Conservation (phyloP, 2,888 invertebrate genomes). For the Anaspis maculata region DNA sequence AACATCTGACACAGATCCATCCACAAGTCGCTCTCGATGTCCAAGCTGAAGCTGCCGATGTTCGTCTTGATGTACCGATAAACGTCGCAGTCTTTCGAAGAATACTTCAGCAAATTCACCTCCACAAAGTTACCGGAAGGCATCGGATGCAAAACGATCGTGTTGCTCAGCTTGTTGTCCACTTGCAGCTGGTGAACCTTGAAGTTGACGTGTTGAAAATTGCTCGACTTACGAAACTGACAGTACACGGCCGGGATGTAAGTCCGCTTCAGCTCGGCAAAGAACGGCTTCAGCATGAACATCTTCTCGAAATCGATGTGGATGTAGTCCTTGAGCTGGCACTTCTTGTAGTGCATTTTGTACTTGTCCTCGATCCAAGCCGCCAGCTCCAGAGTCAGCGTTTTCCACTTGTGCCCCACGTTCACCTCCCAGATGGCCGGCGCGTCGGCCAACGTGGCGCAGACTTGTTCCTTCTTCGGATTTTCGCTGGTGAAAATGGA, state of each 20-base stretch:
- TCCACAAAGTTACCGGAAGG: constrained; percentile 50
- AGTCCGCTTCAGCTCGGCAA: constrained; percentile 64
- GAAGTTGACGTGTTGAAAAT: constrained; percentile 57
- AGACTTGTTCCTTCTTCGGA: constrained; percentile 56
- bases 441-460: constrained; percentile 57
- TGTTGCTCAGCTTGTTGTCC: constrained; percentile 51
- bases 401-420: constrained; percentile 72
- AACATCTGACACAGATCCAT: constrained; percentile 54
- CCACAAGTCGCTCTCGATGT: constrained; percentile 62
- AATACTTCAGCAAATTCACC: constrained; percentile 48
- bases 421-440: constrained; percentile 76
- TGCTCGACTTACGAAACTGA: constrained; percentile 61
- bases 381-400: constrained; percentile 64
- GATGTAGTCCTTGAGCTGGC: constrained; percentile 69
- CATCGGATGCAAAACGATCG: constrained; percentile 41
- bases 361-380: constrained; percentile 79
- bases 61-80: constrained; percentile 56
- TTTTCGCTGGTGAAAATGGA: constrained; percentile 45
- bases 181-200: constrained; percentile 62
- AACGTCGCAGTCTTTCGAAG: constrained; percentile 47
- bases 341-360: constrained; percentile 58
- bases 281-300: constrained; percentile 82
- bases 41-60: constrained; percentile 59
- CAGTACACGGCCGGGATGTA: constrained; percentile 69
- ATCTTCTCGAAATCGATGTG: constrained; percentile 75